Conservation (phyloP, 2,113 vertebrate genomes). For the Mesitornis unicolor region DNA sequence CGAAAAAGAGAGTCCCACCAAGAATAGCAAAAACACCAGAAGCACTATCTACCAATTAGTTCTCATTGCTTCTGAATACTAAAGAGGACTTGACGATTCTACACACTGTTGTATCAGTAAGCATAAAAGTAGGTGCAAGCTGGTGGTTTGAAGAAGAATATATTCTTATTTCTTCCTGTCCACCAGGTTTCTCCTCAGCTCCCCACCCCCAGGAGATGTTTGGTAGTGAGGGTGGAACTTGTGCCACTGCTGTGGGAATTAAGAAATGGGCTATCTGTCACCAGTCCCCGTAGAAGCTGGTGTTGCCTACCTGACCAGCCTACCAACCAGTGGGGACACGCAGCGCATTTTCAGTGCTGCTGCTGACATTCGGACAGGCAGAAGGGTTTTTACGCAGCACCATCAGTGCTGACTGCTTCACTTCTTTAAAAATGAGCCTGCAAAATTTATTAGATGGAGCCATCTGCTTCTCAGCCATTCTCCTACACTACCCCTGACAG, state of each 20-base stretch:
- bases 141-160: neutral
- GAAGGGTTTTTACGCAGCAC: neutral
- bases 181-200: neutral
- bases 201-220: neutral
- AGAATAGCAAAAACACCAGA: neutral
- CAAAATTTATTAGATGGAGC: constrained; percentile 58
- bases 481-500: constrained; percentile 48
- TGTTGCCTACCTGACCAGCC: neutral
- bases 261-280: neutral
- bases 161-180: neutral
- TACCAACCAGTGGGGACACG: neutral
- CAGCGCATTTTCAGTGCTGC: neutral
- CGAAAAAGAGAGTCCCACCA: neutral
- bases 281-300: neutral
- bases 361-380: neutral
- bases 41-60: neutral
- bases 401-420: neutral
- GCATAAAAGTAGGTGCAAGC: neutral
- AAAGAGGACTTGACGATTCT: neutral
- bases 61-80: neutral
- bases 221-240: neutral
- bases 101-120: neutral
- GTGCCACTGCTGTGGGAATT: fast-evolving
- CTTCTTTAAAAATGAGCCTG: constrained; percentile 55
- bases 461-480: constrained; percentile 61